A percentile compares a stretch with the other conserved stretches of the same genome.
Evolutionary conservation across 1,140 invertebrate genomes (phyloP).

Genomic region (Meloidogyne floridensis): DNA sequence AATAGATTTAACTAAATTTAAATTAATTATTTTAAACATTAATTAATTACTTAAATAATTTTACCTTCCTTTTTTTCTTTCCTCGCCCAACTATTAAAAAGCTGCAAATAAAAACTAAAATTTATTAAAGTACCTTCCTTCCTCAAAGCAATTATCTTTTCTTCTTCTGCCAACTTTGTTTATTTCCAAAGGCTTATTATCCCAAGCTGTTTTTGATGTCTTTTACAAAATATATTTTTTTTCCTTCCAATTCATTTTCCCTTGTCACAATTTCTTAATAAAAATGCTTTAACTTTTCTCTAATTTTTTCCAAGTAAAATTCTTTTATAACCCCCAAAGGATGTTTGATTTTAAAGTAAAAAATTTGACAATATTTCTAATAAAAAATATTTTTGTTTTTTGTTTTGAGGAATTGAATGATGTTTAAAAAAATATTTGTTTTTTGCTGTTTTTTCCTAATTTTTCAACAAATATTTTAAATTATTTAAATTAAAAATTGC

Average conservation of each 20-base stretch:
- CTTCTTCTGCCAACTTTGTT: not conserved
- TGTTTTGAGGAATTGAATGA: too few relatives aligned
- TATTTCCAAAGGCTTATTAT: not conserved
- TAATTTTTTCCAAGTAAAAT: not conserved
- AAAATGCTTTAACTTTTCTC: not conserved
- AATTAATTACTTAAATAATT: too few relatives aligned
- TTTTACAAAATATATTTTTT: not conserved
- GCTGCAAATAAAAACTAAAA: not conserved
- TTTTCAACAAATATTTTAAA: too few relatives aligned
- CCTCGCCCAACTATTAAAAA: not conserved
- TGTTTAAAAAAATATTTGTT: too few relatives aligned
- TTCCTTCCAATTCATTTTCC: not conserved
- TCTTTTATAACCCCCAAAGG: not conserved
- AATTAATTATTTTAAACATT: too few relatives aligned
- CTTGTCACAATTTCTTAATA: not conserved
- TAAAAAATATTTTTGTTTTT: too few relatives aligned
- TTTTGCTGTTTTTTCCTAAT: too few relatives aligned
- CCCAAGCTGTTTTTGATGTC: slow-evolving; percentile 4
- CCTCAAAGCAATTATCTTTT: too few relatives aligned
- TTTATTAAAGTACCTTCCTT: not conserved
- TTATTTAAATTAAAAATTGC: too few relatives aligned
- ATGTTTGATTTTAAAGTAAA: not conserved
- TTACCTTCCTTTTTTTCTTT: too few relatives aligned
- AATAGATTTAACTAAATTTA: too few relatives aligned
- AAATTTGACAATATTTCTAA: not conserved